phyloP scores from a whole-genome alignment of 1,140 invertebrate species.

The Musca vetustissima region DNA sequence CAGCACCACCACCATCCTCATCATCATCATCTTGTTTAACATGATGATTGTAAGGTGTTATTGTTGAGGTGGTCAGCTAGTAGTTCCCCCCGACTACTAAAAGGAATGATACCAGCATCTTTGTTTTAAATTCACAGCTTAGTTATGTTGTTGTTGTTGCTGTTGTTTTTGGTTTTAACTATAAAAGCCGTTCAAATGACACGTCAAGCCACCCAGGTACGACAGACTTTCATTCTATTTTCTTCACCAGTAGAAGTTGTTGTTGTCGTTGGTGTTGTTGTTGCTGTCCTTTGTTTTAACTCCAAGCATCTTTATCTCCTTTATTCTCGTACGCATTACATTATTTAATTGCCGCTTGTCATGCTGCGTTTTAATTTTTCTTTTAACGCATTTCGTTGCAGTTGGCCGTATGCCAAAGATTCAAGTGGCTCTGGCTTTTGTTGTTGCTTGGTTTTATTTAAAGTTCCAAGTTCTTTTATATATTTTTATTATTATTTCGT shows the following conservation, averaged over 20 bases:
- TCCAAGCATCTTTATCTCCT: background rate
- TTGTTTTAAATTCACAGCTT: background rate
- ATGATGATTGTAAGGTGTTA: too few relatives aligned
- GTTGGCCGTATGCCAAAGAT: background rate
- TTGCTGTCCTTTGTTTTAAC: background rate
- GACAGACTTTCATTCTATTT: slow-evolving; percentile 15
- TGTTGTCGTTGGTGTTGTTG: slow-evolving; percentile 13
- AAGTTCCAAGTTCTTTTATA: background rate
- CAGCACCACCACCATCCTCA: slow-evolving; percentile 33
- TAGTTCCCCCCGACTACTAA: background rate
- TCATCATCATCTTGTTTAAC: slow-evolving; percentile 14
- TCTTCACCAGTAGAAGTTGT: slow-evolving; percentile 7
- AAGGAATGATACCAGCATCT: slow-evolving; percentile 11
- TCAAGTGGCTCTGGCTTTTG: background rate
- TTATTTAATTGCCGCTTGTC: slow-evolving; percentile 30
- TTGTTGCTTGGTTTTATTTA: background rate
- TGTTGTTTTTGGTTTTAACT: too few relatives aligned
- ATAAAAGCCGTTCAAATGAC: slow-evolving; percentile 23
- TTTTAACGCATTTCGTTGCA: slow-evolving; percentile 24
- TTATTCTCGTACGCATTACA: slow-evolving; percentile 10
- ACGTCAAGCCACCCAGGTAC: slow-evolving; percentile 27
- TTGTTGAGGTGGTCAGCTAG: background rate
- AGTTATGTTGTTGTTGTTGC: background rate
- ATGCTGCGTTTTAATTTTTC: slow-evolving; percentile 24
- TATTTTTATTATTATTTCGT: too few relatives aligned